These are phyloP conservation scores for Ochotona curzoniae DNA, from an alignment of 2,113 vertebrate genomes.

Conservation along the genomic window DNA sequence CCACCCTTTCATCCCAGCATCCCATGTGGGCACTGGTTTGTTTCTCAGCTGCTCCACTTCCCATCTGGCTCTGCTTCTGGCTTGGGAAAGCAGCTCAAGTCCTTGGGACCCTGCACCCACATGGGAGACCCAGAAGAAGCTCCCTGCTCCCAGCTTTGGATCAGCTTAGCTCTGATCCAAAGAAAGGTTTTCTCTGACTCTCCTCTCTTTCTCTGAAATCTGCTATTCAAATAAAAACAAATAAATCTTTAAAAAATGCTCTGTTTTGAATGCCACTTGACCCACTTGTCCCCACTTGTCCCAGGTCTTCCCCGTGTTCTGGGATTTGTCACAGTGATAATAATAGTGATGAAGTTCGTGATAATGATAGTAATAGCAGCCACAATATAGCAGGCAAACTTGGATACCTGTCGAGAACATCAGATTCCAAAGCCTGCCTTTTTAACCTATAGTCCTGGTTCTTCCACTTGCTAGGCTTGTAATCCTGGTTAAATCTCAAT, in stretches of 20 bases:
- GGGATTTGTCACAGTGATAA: neutral
- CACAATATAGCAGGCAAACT: neutral
- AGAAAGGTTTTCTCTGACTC: too few species aligned
- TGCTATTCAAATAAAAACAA: too few species aligned
- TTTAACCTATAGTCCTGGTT: neutral
- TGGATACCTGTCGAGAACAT: neutral
- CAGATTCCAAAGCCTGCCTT: neutral
- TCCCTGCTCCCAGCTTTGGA: too few species aligned
- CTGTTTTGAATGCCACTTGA: too few species aligned
- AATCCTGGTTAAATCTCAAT: neutral
- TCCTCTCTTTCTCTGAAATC: too few species aligned
- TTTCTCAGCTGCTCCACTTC: too few species aligned
- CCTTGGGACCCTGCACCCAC: too few species aligned
- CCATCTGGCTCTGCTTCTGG: too few species aligned
- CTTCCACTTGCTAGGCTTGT: neutral
- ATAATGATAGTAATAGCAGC: neutral
- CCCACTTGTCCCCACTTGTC: neutral
- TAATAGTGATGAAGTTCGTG: neutral
- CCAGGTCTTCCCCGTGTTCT: neutral
- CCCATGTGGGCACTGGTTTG: neutral
- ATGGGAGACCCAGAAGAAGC: too few species aligned
- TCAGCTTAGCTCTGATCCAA: too few species aligned
- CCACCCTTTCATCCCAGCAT: neutral
- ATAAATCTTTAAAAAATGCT: too few species aligned
- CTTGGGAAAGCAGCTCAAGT: too few species aligned